Conservation (phyloP, 2,888 invertebrate genomes). For the Onthophagus sagittarius region DNA sequence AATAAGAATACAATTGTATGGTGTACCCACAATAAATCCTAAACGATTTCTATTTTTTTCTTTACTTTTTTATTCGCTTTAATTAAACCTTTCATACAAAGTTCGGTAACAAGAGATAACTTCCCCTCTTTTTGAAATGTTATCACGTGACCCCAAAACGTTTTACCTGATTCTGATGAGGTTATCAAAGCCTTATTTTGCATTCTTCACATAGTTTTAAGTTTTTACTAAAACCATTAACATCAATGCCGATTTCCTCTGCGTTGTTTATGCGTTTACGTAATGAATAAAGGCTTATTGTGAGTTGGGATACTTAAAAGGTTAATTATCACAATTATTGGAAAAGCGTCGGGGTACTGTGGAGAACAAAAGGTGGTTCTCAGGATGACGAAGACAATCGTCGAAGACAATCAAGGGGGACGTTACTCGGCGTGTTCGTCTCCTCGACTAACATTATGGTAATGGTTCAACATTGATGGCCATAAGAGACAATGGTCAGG, state of each 20-base stretch:
- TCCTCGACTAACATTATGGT: background rate
- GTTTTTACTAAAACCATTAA: background rate
- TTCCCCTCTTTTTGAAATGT: background rate
- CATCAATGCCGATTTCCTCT: no score
- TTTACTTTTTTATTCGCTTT: background rate
- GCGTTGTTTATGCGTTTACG: background rate
- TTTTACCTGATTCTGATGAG: background rate
- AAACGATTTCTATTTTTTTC: background rate
- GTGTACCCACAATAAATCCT: background rate
- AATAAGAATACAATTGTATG: background rate
- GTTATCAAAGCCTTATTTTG: background rate
- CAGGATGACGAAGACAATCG: constrained; percentile 8
- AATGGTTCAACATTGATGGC: background rate
- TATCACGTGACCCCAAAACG: background rate
- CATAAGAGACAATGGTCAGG: background rate
- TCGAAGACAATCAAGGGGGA: constrained; percentile 5
- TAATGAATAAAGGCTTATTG: background rate
- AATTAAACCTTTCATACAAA: background rate
- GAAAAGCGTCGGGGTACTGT: background rate
- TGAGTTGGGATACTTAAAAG: background rate
- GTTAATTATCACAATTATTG: background rate
- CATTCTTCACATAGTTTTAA: background rate
- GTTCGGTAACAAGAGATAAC: background rate
- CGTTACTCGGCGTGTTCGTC: background rate
- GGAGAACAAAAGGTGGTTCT: constrained; percentile 4